phyloP scores from a whole-genome alignment of 2,113 vertebrate species.

The Propithecus coquereli region DNA sequence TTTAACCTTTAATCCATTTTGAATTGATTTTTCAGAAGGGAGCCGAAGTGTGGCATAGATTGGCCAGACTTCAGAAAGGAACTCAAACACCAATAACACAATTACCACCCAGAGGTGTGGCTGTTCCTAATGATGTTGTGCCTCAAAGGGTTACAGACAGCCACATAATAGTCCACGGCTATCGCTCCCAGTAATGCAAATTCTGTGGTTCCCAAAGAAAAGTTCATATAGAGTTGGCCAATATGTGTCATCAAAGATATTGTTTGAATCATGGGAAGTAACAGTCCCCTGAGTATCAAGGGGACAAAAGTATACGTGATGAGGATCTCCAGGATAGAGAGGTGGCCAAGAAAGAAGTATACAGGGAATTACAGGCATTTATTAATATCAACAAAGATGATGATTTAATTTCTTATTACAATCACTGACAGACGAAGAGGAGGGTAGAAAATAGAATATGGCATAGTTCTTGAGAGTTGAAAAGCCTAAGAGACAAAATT shows the following conservation, averaged over 20 bases:
- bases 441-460: not conserved
- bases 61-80: no score
- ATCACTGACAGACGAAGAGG: not conserved
- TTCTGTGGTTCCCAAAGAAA: not conserved
- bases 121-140: constrained; percentile 19
- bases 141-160: not conserved
- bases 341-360: constrained; percentile 49
- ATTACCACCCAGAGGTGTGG: not conserved
- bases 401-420: constrained; percentile 5
- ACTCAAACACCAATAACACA: not conserved
- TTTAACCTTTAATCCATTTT: not conserved
- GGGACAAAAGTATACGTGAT: constrained; percentile 1
- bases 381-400: not conserved
- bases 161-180: constrained; percentile 3
- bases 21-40: no score
- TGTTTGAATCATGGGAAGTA: not conserved
- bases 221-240: not conserved
- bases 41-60: no score
- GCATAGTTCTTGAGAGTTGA: not conserved
- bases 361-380: constrained; percentile 14
- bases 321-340: constrained; percentile 38
- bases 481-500: not conserved
- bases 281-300: not conserved
- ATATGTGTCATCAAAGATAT: not conserved
- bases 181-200: not conserved